Conservation (phyloP, 1,140 invertebrate species). For the Saccostrea cuccullata region DNA sequence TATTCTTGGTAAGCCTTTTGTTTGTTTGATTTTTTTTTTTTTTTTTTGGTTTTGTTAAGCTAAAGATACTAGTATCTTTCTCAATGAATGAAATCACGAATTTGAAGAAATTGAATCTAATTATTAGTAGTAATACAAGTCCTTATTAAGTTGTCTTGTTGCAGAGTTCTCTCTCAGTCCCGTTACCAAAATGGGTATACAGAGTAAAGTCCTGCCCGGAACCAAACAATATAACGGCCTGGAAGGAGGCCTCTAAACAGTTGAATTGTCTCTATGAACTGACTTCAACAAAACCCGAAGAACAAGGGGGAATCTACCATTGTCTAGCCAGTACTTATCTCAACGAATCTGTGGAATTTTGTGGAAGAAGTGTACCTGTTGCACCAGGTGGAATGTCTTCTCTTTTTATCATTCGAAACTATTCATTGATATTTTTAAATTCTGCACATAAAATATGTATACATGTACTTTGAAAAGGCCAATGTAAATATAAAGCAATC, state of each 20-base stretch:
- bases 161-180: too few relatives aligned
- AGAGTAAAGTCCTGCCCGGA: constrained; percentile 5
- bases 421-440: too few relatives aligned
- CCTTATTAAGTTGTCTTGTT: too few relatives aligned
- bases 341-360: constrained; percentile 22
- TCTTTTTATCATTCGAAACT: neutral
- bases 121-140: too few relatives aligned
- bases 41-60: too few relatives aligned
- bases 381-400: neutral
- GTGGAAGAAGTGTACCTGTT: neutral
- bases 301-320: neutral
- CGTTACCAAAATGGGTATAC: neutral
- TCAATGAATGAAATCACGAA: too few relatives aligned
- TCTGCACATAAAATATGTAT: too few relatives aligned
- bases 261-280: neutral
- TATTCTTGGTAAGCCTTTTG: neutral
- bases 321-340: neutral
- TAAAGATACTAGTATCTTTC: too few relatives aligned
- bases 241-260: neutral
- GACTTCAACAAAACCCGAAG: neutral
- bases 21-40: neutral
- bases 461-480: too few relatives aligned
- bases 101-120: too few relatives aligned
- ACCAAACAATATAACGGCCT: neutral
- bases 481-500: too few relatives aligned